Evolutionary conservation across 2,888 invertebrate genomes (phyloP).

Genomic region (Fragum whitleyi): DNA sequence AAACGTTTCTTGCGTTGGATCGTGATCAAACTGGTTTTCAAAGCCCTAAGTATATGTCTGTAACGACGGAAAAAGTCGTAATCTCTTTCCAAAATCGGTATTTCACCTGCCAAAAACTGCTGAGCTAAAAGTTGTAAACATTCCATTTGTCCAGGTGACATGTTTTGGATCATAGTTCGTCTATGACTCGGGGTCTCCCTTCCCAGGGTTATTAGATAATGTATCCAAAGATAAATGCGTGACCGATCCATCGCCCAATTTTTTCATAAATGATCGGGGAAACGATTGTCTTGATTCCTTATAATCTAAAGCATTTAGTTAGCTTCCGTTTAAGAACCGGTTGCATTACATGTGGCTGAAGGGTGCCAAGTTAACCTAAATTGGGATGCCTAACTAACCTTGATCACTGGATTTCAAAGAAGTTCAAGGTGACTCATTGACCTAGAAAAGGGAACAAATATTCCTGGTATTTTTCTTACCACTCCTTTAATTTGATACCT

Average conservation of each 20-base stretch:
- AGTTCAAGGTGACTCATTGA: no score
- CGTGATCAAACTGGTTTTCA: neutral
- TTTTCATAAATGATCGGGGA: neutral
- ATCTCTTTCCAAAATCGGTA: conserved; percentile 7
- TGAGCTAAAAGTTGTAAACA: conserved; percentile 3
- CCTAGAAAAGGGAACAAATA: no score
- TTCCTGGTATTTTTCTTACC: no score
- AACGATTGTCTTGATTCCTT: neutral
- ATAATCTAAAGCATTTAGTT: no score
- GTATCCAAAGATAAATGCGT: neutral
- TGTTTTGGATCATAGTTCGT: neutral
- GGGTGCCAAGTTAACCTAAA: no score
- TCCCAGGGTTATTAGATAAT: conserved; percentile 3
- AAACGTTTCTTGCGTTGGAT: conserved; percentile 2
- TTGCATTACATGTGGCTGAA: no score
- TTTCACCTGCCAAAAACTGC: neutral
- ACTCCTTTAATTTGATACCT: no score
- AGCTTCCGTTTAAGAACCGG: no score
- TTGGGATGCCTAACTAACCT: no score
- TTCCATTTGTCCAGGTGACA: conserved; percentile 3
- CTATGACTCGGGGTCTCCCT: neutral
- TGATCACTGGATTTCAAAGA: no score
- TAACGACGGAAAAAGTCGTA: conserved; percentile 13
- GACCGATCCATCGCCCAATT: conserved; percentile 2
- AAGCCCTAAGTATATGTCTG: neutral